Evolutionary conservation across 2,888 invertebrate genomes (phyloP), one percentile per base, ranked within the genome.

Genomic region (Leucophenga maculata): DNA sequence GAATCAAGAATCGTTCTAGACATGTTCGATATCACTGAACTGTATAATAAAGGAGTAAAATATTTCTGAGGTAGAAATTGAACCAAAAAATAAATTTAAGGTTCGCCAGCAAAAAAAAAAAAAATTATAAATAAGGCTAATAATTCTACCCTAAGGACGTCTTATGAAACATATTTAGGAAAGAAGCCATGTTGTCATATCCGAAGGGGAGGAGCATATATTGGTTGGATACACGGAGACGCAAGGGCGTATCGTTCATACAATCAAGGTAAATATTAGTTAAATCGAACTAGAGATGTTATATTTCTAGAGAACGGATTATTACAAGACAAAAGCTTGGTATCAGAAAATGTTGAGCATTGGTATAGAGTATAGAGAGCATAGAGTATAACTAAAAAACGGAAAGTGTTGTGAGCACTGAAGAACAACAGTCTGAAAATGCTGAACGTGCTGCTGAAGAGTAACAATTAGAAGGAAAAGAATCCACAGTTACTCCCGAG

Each of bases 191-290:
- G n/a, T n/a, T n/a, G n/a, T n/a, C n/a, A n/a, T n/a, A n/a, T n/a
- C 20, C 64, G 22, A 64, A 64, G 48, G 64, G 64, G 20, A n/a
- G 22, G 64, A 64, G 22, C 20, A 11, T 26, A 48, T 48, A n/a
- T 20, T 46, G 48, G 50, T 64, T 6, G 64, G 48, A 9, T 64
- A 64, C n/a, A 48, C 48, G 9, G 48, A 64, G n/a, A 22, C 22
- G 48, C 64, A 11, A 48, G 48, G 20, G 64, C 64, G 4, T 64
- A 64, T 48, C 64, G 64, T 14, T 50, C 48, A 14, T 22, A 26
- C 11, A 46, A 64, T 22, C 48, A 3, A n/a, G 3, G 4, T 22
- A 26, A 44, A 6, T 8, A 22, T 13, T 20, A 50, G 2, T 3
- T 64, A 22, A 46, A 22, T 48, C 11, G 18, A 22, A 26, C 46